phyloP scores from a whole-genome alignment of 2,113 vertebrate genomes.

The Laticauda colubrina region DNA sequence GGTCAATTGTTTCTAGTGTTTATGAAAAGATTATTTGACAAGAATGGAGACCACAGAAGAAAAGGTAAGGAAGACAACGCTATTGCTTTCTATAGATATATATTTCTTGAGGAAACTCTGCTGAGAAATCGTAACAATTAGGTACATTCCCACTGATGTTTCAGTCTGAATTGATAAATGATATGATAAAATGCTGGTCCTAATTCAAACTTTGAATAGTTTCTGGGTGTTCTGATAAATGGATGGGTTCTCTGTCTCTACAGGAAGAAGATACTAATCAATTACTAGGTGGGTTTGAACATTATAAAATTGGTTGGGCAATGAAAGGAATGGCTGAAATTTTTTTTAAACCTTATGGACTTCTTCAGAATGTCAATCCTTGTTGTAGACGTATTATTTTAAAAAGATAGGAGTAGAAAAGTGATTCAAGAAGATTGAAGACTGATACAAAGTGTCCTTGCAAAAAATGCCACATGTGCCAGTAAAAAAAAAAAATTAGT shows the following conservation, averaged over 20 bases:
- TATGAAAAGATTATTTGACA: conserved; percentile 18
- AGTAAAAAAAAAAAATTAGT: not conserved
- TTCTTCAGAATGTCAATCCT: not conserved
- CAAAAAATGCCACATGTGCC: not conserved
- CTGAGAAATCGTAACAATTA: not conserved
- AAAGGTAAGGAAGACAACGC: conserved; percentile 53
- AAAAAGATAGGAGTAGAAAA: not conserved
- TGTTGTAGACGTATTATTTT: not conserved
- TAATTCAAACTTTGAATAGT: conserved; percentile 5
- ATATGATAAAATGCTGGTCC: not conserved
- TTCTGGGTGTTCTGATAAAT: conserved; percentile 31
- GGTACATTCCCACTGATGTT: not conserved
- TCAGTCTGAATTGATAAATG: not conserved
- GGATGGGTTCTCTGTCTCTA: conserved; percentile 2
- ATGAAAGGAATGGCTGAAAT: not conserved
- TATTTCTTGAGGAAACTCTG: not conserved
- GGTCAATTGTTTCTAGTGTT: conserved; percentile 13
- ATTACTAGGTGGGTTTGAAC: not conserved
- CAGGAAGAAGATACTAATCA: not conserved
- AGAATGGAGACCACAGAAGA: conserved; percentile 54
- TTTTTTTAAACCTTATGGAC: not conserved
- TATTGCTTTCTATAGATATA: not conserved
- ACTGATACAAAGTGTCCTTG: not conserved
- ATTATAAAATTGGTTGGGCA: conserved; percentile 13
- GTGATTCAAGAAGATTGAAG: not conserved